phyloP scores from a whole-genome alignment of 2,888 invertebrate genomes.

The Sinopyrophorus schimmeli region DNA sequence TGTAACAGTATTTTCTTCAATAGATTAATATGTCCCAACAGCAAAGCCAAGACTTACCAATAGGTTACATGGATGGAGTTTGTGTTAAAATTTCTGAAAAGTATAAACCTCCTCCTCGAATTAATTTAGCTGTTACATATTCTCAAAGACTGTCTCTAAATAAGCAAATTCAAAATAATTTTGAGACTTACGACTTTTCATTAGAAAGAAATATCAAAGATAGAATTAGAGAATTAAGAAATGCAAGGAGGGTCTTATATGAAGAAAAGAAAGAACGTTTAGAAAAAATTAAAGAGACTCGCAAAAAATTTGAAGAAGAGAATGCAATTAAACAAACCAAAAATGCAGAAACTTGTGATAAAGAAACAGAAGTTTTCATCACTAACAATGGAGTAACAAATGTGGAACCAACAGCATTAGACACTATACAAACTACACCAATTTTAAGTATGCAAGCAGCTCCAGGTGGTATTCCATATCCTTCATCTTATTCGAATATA shows the following conservation, averaged over 20 bases:
- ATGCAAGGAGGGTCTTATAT: constrained; percentile 64
- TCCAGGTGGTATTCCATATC: constrained; percentile 13
- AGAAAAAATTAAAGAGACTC: constrained; percentile 62
- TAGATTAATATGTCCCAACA: constrained; percentile 42
- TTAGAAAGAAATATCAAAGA: constrained; percentile 73
- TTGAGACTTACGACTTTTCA: constrained; percentile 71
- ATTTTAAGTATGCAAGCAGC: constrained; percentile 20
- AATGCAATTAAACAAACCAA: constrained; percentile 29
- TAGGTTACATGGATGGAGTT: constrained; percentile 78
- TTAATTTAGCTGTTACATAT: constrained; percentile 63
- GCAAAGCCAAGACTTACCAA: constrained; percentile 48
- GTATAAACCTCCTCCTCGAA: constrained; percentile 78
- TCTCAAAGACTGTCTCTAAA: constrained; percentile 59
- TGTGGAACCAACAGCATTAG: constrained; percentile 3
- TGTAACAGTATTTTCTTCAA: too few species aligned
- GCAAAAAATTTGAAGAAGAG: constrained; percentile 56
- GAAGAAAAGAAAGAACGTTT: constrained; percentile 65
- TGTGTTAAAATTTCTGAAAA: constrained; percentile 87
- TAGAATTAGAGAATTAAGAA: constrained; percentile 72
- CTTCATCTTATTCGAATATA: constrained; percentile 48
- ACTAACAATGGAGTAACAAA: constrained; percentile 17
- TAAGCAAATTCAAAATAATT: constrained; percentile 58
- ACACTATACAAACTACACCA: constrained; percentile 36
- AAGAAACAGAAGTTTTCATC: constrained; percentile 31
- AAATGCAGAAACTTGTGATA: constrained; percentile 30